phyloP scores from a whole-genome alignment of 2,113 vertebrate species.

The Heloderma charlesbogerti region DNA sequence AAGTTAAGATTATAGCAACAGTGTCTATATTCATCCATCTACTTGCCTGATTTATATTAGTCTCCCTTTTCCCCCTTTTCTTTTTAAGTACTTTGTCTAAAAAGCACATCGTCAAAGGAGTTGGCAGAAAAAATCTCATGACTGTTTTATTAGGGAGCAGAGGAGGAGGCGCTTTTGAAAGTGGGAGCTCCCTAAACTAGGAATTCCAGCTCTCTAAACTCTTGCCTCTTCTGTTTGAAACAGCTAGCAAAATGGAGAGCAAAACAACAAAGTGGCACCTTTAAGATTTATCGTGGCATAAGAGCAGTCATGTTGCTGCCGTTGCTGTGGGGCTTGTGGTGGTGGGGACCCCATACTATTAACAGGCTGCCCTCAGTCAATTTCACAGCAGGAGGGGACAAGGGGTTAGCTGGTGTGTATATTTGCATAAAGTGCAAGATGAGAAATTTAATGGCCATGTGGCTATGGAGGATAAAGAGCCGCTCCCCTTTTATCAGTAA shows the following conservation, averaged over 20 bases:
- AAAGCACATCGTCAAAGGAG: neutral
- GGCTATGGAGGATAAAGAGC: neutral
- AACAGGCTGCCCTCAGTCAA: neutral
- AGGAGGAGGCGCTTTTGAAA: too few relatives aligned
- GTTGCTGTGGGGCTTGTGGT: neutral
- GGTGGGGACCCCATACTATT: neutral
- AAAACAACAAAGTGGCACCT: neutral
- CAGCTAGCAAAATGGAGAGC: neutral
- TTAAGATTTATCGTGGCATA: neutral
- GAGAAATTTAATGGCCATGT: neutral
- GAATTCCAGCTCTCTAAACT: neutral
- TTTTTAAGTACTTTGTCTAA: neutral
- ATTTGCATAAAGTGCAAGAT: neutral
- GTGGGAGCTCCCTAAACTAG: neutral
- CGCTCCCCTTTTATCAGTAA: neutral
- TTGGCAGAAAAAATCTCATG: neutral
- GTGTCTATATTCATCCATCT: neutral
- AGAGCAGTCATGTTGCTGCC: neutral
- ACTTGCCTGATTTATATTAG: neutral
- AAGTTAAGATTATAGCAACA: neutral
- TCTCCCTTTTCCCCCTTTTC: neutral
- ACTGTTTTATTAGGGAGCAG: neutral
- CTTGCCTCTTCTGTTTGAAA: neutral
- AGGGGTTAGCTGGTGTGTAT: too few relatives aligned
- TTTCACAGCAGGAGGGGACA: slow-evolving; percentile 8